phyloP scores from a whole-genome alignment of 64 coral and sea anemone genomes.

The Actinia equina region DNA sequence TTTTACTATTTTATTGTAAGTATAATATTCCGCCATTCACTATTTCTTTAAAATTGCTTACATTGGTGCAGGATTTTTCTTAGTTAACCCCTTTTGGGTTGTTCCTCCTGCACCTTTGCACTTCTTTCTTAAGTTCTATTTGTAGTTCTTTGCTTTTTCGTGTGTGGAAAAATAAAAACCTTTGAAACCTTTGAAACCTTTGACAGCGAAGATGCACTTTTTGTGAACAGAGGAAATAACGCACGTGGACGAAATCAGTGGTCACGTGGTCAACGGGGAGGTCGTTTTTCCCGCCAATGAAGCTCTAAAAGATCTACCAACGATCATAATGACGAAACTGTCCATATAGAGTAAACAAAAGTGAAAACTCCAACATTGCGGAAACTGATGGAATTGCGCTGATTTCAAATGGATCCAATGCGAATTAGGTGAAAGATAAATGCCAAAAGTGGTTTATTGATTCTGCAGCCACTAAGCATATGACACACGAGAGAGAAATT shows the following conservation, averaged over 20 bases:
- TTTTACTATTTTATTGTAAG: too few relatives aligned
- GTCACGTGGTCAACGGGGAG: slow-evolving; percentile 1
- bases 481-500: slow-evolving; percentile 54
- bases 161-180: too few relatives aligned
- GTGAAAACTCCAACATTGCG: slow-evolving; percentile 59
- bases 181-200: too few relatives aligned
- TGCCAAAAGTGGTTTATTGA: slow-evolving; percentile 64
- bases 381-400: slow-evolving; percentile 64
- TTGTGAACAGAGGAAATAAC: slow-evolving; percentile 21
- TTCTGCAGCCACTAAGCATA: slow-evolving; percentile 70
- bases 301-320: background rate
- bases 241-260: slow-evolving; percentile 31
- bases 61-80: too few relatives aligned
- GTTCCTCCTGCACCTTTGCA: too few relatives aligned
- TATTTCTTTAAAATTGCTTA: too few relatives aligned
- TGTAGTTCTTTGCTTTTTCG: too few relatives aligned
- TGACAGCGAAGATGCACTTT: slow-evolving; percentile 19
- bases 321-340: slow-evolving; percentile 35
- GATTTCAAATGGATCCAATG: slow-evolving; percentile 48
- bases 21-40: too few relatives aligned
- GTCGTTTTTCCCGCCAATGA: background rate
- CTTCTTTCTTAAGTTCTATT: too few relatives aligned
- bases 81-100: too few relatives aligned
- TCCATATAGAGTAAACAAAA: slow-evolving; percentile 46
- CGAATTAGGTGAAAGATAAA: slow-evolving; percentile 41